A percentile compares a stretch with the other conserved stretches of the same genome.
phyloP scores from a whole-genome alignment of 2,113 vertebrate species.

The Leptodactylus fuscus region DNA sequence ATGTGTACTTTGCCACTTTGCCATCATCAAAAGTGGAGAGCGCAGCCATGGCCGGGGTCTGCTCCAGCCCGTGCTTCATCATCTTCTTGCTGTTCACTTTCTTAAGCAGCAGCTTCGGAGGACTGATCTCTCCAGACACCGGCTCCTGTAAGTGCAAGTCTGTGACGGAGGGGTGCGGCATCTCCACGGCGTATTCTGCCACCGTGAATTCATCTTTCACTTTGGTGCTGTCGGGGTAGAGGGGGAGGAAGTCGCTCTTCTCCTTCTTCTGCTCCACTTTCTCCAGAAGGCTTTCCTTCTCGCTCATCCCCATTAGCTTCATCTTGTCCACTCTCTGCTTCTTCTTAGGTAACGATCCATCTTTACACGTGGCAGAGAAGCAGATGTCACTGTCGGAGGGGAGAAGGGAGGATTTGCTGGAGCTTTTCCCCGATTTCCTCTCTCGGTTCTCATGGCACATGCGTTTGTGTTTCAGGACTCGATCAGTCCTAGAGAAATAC shows the following conservation, averaged over 20 bases:
- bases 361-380: conserved; percentile 82
- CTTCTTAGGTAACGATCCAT: conserved; percentile 93
- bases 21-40: conserved; percentile 88
- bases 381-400: conserved; percentile 79
- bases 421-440: conserved; percentile 86
- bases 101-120: conserved; percentile 92
- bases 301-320: conserved; percentile 70
- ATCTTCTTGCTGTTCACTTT: conserved; percentile 90
- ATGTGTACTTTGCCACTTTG: conserved; percentile 92
- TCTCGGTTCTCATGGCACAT: conserved; percentile 99
- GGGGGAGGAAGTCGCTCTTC: conserved; percentile 87
- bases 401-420: conserved; percentile 83
- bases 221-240: conserved; percentile 88
- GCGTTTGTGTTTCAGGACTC: conserved; percentile 97
- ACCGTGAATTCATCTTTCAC: conserved; percentile 97
- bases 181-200: conserved; percentile 89
- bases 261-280: conserved; percentile 84
- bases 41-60: conserved; percentile 84
- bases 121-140: conserved; percentile 83
- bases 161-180: conserved; percentile 83
- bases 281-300: conserved; percentile 75
- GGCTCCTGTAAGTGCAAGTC: conserved; percentile 79
- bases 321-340: conserved; percentile 91
- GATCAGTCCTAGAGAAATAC: conserved; percentile 98
- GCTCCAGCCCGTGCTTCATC: conserved; percentile 82